phyloP scores from a whole-genome alignment of 1,140 invertebrate species.

The Ips typographus region DNA sequence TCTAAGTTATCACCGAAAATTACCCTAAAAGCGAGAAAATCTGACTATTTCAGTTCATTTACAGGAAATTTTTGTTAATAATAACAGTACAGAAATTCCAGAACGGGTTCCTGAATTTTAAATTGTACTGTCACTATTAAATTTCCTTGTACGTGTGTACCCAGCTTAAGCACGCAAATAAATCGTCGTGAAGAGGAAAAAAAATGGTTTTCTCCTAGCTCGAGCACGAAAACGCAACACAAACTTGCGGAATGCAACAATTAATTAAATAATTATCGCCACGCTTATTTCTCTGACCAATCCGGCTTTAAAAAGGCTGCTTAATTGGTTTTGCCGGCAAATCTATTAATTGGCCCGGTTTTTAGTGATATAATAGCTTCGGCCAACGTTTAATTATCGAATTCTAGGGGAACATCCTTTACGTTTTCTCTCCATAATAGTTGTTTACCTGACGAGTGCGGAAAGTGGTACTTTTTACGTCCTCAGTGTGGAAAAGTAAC shows the following conservation, averaged over 20 bases:
- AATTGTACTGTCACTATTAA: no score
- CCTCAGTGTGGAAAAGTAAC: no score
- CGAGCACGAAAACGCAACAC: neutral
- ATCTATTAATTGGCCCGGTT: constrained; percentile 17
- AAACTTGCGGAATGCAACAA: constrained; percentile 10
- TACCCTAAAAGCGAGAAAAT: no score
- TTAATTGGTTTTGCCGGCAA: constrained; percentile 9
- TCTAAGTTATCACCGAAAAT: no score
- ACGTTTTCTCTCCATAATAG: neutral
- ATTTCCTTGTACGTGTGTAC: no score
- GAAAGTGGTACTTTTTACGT: no score
- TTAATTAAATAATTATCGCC: constrained; percentile 22
- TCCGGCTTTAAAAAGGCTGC: constrained; percentile 8
- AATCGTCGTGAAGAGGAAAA: neutral
- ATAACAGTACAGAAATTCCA: neutral
- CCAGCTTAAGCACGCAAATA: neutral
- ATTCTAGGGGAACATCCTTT: neutral
- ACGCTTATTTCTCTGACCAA: constrained; percentile 9
- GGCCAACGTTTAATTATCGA: neutral
- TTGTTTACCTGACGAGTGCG: no score
- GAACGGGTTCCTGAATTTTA: no score
- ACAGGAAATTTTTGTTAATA: neutral
- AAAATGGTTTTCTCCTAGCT: constrained; percentile 7
- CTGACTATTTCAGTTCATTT: neutral
- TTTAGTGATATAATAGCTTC: neutral